These are phyloP conservation scores for Acrobasis repandana DNA, from an alignment of 2,888 invertebrate genomes.

Conservation along the genomic window DNA sequence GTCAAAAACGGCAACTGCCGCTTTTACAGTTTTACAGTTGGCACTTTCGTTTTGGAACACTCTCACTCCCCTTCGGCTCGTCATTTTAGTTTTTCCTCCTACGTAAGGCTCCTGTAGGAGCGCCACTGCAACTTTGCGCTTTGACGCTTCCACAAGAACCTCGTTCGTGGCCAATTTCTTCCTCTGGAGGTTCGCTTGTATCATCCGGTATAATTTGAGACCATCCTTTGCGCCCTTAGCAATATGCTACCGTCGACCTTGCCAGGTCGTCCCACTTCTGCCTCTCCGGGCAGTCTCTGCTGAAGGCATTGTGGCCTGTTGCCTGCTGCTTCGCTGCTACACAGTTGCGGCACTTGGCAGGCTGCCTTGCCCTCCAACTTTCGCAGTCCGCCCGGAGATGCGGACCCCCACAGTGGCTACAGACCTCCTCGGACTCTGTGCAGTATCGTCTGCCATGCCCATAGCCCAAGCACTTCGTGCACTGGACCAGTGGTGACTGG, in stretches of 20 bases:
- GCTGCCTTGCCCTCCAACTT: background rate
- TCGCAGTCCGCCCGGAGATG: background rate
- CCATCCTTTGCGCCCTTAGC: slow-evolving; percentile 25
- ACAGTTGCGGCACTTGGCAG: background rate
- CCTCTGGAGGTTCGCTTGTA: slow-evolving; percentile 7
- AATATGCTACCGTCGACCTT: slow-evolving; percentile 14
- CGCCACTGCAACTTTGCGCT: background rate
- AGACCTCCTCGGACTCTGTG: background rate
- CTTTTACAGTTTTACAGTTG: slow-evolving; percentile 18
- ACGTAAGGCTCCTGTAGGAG: slow-evolving; percentile 2
- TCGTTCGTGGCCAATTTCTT: background rate
- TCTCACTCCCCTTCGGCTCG: background rate
- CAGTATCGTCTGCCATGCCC: background rate
- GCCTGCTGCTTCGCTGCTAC: background rate
- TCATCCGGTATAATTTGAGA: background rate
- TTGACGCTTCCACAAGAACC: background rate
- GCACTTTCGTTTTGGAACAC: background rate
- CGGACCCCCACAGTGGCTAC: background rate
- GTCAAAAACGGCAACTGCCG: slow-evolving; percentile 26
- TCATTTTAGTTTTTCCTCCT: background rate
- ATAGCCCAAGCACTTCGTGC: slow-evolving; percentile 2
- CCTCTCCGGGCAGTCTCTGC: slow-evolving; percentile 14
- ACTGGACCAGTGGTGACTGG: slow-evolving; percentile 5
- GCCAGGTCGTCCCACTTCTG: slow-evolving; percentile 4
- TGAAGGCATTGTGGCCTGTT: slow-evolving; percentile 27